A percentile compares a stretch with the other conserved stretches of the same genome.
phyloP scores from a whole-genome alignment of 2,113 vertebrate genomes.

The Grammatotria lemairii region DNA sequence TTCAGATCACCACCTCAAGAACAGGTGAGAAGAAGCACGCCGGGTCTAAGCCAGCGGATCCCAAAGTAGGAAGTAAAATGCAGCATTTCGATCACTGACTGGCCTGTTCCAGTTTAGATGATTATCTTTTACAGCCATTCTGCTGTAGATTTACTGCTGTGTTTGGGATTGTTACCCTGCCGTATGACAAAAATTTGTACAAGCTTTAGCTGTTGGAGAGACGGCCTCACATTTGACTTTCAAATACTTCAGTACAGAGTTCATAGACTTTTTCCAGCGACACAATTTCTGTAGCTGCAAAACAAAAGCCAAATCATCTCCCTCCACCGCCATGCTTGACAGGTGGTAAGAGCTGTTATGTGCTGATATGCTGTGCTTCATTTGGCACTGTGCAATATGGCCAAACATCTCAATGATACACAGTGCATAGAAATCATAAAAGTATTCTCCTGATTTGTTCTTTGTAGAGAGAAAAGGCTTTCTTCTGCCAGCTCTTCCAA shows the following conservation, averaged over 20 bases:
- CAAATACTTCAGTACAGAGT: neutral
- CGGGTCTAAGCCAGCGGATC: neutral
- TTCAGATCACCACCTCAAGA: conserved; percentile 96
- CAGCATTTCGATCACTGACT: neutral
- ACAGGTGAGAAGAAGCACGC: conserved; percentile 73
- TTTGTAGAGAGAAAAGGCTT: neutral
- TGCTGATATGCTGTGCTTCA: neutral
- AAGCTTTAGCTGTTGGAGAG: neutral
- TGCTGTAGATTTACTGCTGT: neutral
- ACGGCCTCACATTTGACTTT: neutral
- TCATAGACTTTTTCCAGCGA: neutral
- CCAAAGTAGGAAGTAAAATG: neutral
- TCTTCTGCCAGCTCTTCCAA: neutral
- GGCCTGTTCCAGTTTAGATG: neutral
- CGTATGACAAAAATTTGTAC: neutral
- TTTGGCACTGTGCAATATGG: neutral
- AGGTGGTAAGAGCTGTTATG: neutral
- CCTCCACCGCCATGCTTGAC: neutral
- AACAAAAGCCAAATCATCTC: neutral
- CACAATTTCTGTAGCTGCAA: neutral
- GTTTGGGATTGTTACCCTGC: neutral
- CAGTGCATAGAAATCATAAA: neutral
- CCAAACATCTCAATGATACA: neutral
- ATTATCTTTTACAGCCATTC: neutral
- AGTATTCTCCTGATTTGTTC: neutral